These are phyloP conservation scores for Diaperis boleti DNA, from an alignment of 2,888 invertebrate genomes.

Conservation along the genomic window DNA sequence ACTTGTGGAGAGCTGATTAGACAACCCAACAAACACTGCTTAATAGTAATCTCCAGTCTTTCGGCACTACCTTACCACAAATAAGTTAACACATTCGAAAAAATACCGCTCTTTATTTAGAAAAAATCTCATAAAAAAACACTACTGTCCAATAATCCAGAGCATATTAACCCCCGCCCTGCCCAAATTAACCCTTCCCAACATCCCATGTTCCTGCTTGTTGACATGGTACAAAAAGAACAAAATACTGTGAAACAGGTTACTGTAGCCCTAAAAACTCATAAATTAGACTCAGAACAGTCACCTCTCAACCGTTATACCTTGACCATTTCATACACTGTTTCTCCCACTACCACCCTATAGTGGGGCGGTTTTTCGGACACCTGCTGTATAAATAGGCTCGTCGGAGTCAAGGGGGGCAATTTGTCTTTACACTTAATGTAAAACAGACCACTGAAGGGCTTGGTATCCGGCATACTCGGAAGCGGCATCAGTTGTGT, in stretches of 20 bases:
- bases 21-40: no score
- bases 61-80: no score
- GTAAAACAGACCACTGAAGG: constrained; percentile 71
- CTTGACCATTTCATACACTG: constrained; percentile 76
- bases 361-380: constrained; percentile 79
- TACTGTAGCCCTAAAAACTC: constrained; percentile 84
- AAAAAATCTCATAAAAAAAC: not conserved
- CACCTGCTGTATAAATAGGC: constrained; percentile 74
- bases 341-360: constrained; percentile 75
- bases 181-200: constrained; percentile 83
- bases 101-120: not conserved
- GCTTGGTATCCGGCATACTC: constrained; percentile 74
- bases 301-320: no score
- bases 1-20: no score
- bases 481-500: constrained; percentile 78
- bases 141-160: constrained; percentile 73
- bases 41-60: no score
- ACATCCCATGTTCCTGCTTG: constrained; percentile 78
- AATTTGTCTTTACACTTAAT: constrained; percentile 67
- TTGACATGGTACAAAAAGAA: constrained; percentile 84
- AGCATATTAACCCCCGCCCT: constrained; percentile 86
- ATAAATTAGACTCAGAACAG: no score
- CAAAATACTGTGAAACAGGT: constrained; percentile 87
- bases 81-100: no score
- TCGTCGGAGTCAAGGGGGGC: constrained; percentile 64